Evolutionary conservation across 2,888 invertebrate species (phyloP).

Genomic region (Leptinotarsa haldemani): DNA sequence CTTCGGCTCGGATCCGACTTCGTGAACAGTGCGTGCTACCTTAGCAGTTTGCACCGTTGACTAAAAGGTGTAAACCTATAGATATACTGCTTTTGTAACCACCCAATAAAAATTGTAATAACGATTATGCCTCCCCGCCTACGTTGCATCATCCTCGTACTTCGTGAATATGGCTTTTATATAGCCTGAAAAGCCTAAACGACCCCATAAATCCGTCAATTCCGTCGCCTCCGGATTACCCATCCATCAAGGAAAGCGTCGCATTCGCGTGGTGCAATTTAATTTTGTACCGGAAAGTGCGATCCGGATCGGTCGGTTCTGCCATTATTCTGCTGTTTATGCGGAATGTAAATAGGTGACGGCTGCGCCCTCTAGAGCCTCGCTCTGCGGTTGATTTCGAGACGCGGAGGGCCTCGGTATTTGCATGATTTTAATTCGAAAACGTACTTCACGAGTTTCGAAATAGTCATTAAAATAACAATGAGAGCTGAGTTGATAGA

Average conservation of each 20-base stretch:
- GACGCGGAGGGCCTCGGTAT: background rate
- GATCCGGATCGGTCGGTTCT: slow-evolving; percentile 20
- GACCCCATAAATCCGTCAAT: slow-evolving; percentile 14
- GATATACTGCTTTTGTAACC: too few relatives aligned
- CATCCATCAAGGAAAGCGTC: slow-evolving; percentile 15
- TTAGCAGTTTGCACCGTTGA: too few relatives aligned
- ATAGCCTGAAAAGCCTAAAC: background rate
- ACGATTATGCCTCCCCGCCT: background rate
- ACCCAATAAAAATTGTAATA: too few relatives aligned
- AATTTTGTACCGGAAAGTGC: slow-evolving; percentile 16
- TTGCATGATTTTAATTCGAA: slow-evolving; percentile 9
- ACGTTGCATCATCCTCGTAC: background rate
- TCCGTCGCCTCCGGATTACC: background rate
- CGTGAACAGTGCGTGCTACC: too few relatives aligned
- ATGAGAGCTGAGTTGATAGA: background rate
- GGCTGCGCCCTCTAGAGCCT: background rate
- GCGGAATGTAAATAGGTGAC: slow-evolving; percentile 12
- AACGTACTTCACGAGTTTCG: background rate
- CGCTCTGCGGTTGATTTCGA: slow-evolving; percentile 4
- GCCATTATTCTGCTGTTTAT: slow-evolving; percentile 20
- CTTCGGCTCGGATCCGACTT: too few relatives aligned
- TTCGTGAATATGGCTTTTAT: background rate
- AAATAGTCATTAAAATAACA: slow-evolving; percentile 7
- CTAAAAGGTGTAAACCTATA: too few relatives aligned
- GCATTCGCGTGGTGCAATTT: slow-evolving; percentile 25